Base-by-base conservation (phyloP, 2,113 vertebrate species). In the Pseudorectes ferrugineus region DNA sequence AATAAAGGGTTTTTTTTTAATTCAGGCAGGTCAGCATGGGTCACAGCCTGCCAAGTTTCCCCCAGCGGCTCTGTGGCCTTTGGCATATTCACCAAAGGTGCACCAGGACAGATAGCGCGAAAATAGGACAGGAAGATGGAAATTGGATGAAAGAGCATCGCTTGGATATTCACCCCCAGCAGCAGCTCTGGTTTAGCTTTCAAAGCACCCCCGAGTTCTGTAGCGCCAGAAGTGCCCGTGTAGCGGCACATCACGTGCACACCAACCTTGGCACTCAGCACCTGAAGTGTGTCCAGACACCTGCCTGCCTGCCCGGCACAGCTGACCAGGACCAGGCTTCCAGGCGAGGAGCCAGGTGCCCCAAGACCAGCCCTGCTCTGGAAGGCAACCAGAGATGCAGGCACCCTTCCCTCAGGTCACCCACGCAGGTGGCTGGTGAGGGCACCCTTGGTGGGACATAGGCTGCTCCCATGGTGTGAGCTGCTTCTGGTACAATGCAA, bases 391-490 rank as follows among this genome's bases (percentile, higher is more conserved):
- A 15, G 72, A 57, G 52, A 14, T 14, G 28, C 3, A 3, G 49
- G 14, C 6, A 4, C 9, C 11, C 16, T 66, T 70, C 35, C 48
- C 33, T 21, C 16, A 5, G 24, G 46, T 92, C 55, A 38, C 10
- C 42, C 22, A 7, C 25, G 23, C 63, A 46, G 42, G 1, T 36
- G 77, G 43, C 42, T 5, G 3, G 9, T 20, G 14, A 20, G 65
- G 43, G 24, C 43, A 28, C 10, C 5, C 10, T 10, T 1, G 2
- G 36, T 8, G 33, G 38, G 23, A 28, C 49, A 3, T 12, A 5
- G 18, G 38, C 12, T 19, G 6, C 40, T 36, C 3, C 1, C 4
- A 8, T 0, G 2, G 7, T 2, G 0, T 38, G 16, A 77, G 15
- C 33, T 2, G 3, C 48, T 59, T 67, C 85, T 52, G 54, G 19